Conservation (phyloP, 1,140 invertebrate genomes). For the Zaprionus gabonicus region DNA sequence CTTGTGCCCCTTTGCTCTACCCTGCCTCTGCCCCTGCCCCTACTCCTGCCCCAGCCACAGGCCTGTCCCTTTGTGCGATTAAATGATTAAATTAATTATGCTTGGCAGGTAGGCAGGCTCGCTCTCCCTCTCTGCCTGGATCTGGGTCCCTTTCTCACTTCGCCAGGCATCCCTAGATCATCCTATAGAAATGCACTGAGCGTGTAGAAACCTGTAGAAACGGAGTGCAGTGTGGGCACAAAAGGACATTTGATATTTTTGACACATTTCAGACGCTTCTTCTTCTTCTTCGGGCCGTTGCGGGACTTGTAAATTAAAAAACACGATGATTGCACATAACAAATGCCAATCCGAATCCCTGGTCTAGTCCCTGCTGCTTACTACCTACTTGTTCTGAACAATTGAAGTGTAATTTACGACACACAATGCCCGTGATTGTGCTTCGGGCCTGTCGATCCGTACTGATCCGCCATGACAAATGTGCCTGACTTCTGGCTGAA, state of each 20-base stretch:
- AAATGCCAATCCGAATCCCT: conserved; percentile 3
- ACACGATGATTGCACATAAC: conserved; percentile 58
- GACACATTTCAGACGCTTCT: conserved; percentile 61
- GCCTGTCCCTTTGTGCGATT: conserved; percentile 60
- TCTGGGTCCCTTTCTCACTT: not conserved
- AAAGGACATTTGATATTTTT: conserved; percentile 81
- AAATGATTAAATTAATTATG: conserved; percentile 82
- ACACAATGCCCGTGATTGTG: conserved; percentile 58
- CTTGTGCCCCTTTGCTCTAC: conserved; percentile 59
- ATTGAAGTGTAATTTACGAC: conserved; percentile 81
- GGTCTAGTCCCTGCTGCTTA: conserved; percentile 8
- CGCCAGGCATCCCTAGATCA: not conserved
- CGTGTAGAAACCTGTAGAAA: conserved; percentile 60
- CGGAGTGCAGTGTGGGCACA: conserved; percentile 27
- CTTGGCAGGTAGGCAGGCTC: conserved; percentile 61
- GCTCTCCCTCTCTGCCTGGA: not conserved
- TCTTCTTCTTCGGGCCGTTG: not conserved
- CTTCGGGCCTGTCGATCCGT: not conserved
- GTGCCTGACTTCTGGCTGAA: conserved; percentile 39
- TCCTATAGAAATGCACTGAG: conserved; percentile 65
- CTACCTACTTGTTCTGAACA: conserved; percentile 38
- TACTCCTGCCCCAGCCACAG: conserved; percentile 21
- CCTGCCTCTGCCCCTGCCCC: conserved; percentile 1
- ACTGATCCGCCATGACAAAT: conserved; percentile 68
- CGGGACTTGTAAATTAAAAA: conserved; percentile 65